Percentiles rank a stretch among this genome's conserved stretches.
Evolutionary conservation across 1,140 invertebrate species (phyloP).

Genomic region (Apocrypta bakeri): DNA sequence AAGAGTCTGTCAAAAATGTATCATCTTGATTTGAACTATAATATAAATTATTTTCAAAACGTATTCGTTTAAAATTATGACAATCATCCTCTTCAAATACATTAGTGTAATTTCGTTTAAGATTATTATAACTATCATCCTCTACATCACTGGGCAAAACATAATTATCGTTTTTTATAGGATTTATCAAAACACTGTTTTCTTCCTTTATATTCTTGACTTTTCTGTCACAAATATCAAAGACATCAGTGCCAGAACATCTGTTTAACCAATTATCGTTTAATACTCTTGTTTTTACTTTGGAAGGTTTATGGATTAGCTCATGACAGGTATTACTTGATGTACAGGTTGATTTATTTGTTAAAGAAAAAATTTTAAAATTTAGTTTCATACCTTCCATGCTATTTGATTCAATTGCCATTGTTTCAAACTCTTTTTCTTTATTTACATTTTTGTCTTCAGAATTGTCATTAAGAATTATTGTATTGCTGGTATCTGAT

Average conservation of each 20-base stretch:
- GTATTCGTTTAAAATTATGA: neutral
- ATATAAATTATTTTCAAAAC: neutral
- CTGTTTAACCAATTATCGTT: conserved; percentile 77
- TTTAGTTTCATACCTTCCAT: neutral
- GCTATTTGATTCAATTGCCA: neutral
- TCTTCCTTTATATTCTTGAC: neutral
- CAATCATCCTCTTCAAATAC: neutral
- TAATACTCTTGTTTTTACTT: conserved; percentile 66
- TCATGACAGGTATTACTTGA: conserved; percentile 70
- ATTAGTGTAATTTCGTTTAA: conserved; percentile 62
- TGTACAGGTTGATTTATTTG: conserved; percentile 48
- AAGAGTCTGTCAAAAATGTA: too few relatives aligned
- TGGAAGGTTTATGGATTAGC: conserved; percentile 54
- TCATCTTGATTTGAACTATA: too few relatives aligned
- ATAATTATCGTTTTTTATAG: conserved; percentile 75
- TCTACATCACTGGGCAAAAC: conserved; percentile 81
- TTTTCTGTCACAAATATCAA: conserved; percentile 23
- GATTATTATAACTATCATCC: conserved; percentile 68
- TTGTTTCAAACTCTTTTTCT: too few relatives aligned
- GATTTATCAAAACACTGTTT: neutral
- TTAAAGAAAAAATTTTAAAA: neutral
- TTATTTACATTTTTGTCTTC: neutral
- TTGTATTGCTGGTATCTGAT: conserved; percentile 51
- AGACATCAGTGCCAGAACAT: conserved; percentile 60
- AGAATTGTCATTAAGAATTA: conserved; percentile 39